These are phyloP conservation scores for Gouania willdenowi DNA, from an alignment of 2,797 vertebrate genomes.

Conservation along the genomic window DNA sequence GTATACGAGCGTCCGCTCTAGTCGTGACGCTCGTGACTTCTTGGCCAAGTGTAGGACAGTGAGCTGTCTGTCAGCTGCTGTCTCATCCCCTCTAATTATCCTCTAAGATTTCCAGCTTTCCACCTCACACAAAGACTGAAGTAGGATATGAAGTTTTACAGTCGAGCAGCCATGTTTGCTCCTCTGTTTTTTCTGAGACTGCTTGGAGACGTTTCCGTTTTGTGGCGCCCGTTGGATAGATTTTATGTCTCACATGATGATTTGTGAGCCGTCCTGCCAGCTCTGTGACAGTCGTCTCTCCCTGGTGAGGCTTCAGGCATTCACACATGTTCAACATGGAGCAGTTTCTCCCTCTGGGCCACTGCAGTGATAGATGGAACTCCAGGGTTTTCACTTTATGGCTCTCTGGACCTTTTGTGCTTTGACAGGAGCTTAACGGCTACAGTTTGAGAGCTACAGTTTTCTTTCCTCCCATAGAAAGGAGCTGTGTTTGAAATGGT, in stretches of 20 bases:
- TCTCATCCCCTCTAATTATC: slow-evolving; percentile 22
- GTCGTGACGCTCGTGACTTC: slow-evolving; percentile 8
- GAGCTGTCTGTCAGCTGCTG: slow-evolving; percentile 19
- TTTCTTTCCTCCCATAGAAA: slow-evolving; percentile 36
- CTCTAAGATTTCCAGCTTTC: not conserved
- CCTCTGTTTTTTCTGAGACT: not conserved
- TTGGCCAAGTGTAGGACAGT: slow-evolving; percentile 9
- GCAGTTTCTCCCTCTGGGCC: slow-evolving; percentile 36
- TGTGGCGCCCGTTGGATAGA: slow-evolving; percentile 20
- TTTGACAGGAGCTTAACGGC: slow-evolving; percentile 45
- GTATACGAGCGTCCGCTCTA: slow-evolving; percentile 33
- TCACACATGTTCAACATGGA: slow-evolving; percentile 61
- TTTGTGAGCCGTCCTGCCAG: slow-evolving; percentile 36
- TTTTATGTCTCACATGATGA: slow-evolving; percentile 30
- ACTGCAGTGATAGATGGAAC: slow-evolving; percentile 42
- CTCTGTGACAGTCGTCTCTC: slow-evolving; percentile 47
- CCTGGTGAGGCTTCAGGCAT: slow-evolving; percentile 55
- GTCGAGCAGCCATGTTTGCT: not conserved
- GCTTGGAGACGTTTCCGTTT: slow-evolving; percentile 3
- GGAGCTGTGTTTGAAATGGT: too few relatives aligned
- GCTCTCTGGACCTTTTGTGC: slow-evolving; percentile 53
- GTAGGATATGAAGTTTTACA: not conserved
- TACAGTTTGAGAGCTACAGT: slow-evolving; percentile 37
- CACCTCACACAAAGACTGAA: too few relatives aligned
- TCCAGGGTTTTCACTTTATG: slow-evolving; percentile 51